Percentiles rank a stretch among this genome's conserved stretches.
phyloP scores from a whole-genome alignment of 2,888 invertebrate genomes.

The Escarpia spicata region DNA sequence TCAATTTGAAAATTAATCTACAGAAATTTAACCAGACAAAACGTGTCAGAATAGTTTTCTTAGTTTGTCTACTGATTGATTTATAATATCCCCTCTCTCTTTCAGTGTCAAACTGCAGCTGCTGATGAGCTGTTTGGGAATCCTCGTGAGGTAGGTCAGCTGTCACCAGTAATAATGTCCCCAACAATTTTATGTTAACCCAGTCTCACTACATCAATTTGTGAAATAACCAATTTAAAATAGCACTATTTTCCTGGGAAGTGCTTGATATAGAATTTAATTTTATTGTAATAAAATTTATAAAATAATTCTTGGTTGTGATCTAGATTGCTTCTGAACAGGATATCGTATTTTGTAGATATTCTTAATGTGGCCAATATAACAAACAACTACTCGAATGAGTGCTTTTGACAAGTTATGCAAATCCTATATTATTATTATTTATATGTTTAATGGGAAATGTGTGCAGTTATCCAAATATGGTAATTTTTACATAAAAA shows the following conservation, averaged over 20 bases:
- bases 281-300: background rate
- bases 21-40: too few species aligned
- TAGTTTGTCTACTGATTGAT: background rate
- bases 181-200: background rate
- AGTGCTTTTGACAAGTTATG: too few species aligned
- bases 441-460: too few species aligned
- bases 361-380: background rate
- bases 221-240: background rate
- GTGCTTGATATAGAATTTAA: background rate
- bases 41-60: too few species aligned
- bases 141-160: slow-evolving; percentile 69
- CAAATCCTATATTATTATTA: too few species aligned
- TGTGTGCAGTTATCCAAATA: too few species aligned
- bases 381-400: too few species aligned
- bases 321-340: background rate
- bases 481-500: too few species aligned
- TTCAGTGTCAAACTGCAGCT: slow-evolving; percentile 96
- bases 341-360: background rate
- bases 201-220: background rate
- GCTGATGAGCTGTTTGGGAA: slow-evolving; percentile 96
- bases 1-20: too few species aligned
- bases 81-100: slow-evolving; percentile 47
- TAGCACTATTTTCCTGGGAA: background rate
- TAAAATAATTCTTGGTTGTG: background rate
- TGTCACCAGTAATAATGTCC: background rate